phyloP scores from a whole-genome alignment of 2,797 vertebrate genomes.

The Neostethus bicornis region DNA sequence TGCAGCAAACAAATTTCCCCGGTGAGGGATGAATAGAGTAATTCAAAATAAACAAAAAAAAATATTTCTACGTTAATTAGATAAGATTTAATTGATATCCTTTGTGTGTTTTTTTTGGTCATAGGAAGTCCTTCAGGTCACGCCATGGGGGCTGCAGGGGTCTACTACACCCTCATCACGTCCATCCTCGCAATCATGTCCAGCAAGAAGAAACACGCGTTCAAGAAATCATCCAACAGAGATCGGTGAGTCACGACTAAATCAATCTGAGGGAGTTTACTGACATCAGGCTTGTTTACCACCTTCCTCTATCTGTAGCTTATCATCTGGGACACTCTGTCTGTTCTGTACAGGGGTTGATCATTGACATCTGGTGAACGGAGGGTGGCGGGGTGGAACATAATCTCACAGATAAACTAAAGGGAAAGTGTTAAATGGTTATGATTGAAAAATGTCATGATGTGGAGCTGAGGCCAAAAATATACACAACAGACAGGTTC shows the following conservation, averaged over 20 bases:
- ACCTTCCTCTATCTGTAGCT: slow-evolving; percentile 27
- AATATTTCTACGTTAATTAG: no score
- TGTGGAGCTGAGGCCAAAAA: no score
- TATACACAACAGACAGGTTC: no score
- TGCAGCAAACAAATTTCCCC: no score
- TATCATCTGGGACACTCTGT: slow-evolving; percentile 56
- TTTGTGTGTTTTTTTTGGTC: no score
- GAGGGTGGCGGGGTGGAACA: slow-evolving; percentile 27
- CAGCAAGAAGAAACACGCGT: slow-evolving; percentile 55
- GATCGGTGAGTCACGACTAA: slow-evolving; percentile 64
- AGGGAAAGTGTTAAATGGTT: slow-evolving; percentile 11
- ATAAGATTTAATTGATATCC: not conserved
- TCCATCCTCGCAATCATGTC: slow-evolving; percentile 82
- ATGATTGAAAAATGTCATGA: no score
- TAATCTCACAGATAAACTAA: slow-evolving; percentile 11
- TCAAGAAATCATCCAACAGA: slow-evolving; percentile 51
- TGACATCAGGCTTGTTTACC: slow-evolving; percentile 36
- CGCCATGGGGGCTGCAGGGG: slow-evolving; percentile 92
- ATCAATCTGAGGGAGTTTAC: not conserved
- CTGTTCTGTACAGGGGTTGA: slow-evolving; percentile 51
- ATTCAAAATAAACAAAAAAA: no score
- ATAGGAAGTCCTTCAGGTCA: slow-evolving; percentile 88
- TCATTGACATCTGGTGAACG: slow-evolving; percentile 61
- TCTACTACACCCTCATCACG: slow-evolving; percentile 93
- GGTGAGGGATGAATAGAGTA: no score